A percentile compares a stretch with the other conserved stretches of the same genome.
These are phyloP conservation scores for Cylas formicarius DNA, from an alignment of 1,140 invertebrate genomes.

Conservation along the genomic window DNA sequence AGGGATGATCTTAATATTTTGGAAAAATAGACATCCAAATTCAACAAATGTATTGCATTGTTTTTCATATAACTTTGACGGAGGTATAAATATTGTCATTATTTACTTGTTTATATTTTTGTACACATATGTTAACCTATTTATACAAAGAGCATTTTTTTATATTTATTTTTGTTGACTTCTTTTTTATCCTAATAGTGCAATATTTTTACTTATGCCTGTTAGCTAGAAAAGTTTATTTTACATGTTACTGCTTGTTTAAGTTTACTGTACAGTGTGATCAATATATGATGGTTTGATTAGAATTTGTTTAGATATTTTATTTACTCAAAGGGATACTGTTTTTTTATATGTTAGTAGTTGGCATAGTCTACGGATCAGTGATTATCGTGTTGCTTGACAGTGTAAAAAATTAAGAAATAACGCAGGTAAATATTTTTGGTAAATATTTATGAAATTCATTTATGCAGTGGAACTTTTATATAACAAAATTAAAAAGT, in stretches of 20 bases:
- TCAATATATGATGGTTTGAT: not conserved
- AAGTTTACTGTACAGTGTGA: constrained; percentile 10
- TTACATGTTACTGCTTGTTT: not conserved
- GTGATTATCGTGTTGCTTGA: no score
- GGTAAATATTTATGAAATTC: no score
- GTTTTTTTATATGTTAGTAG: not conserved
- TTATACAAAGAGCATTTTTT: constrained; percentile 30
- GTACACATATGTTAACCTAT: constrained; percentile 29
- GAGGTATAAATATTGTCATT: constrained; percentile 10
- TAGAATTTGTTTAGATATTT: not conserved
- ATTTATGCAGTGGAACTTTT: no score
- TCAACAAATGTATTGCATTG: constrained; percentile 8
- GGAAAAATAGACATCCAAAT: no score
- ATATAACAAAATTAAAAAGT: no score
- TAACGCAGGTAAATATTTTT: no score
- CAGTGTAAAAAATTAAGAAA: no score
- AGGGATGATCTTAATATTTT: not conserved
- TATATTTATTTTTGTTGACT: constrained; percentile 30
- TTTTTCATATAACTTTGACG: constrained; percentile 4
- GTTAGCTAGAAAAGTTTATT: constrained; percentile 10
- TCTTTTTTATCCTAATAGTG: constrained; percentile 24
- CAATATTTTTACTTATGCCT: constrained; percentile 24
- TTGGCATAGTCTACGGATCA: not conserved
- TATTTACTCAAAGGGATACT: not conserved
- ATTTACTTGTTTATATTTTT: constrained; percentile 17